Evolutionary conservation across 1,140 invertebrate species (phyloP), one percentile per base, ranked within the genome.

Genomic region (Pseudomyrmex flavicornis): DNA sequence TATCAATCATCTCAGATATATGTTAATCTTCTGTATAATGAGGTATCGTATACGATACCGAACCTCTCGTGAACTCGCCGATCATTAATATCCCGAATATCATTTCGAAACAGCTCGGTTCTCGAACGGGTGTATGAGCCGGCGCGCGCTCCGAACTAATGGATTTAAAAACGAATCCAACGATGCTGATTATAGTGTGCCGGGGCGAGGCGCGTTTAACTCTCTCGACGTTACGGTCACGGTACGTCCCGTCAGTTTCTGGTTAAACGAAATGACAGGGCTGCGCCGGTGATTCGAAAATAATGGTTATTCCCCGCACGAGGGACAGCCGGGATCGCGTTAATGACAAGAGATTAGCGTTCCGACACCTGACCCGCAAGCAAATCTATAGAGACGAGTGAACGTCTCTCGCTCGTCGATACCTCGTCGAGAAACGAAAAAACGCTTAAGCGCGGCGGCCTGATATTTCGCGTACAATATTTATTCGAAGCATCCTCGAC

Each of bases 231-330:
- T 79, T 85, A 80, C 87, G 87, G 87, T 88, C 82, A 80, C 59
- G 83, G 77, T 88, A 84, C 54, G 68, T 70, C 80, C 72, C 63
- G 70, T 86, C 77, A 85, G 82, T 88, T 88, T 70, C 70, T 86
- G 85, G 85, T 70, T 63, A 56, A 70, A 66, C 52, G 59, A 89
- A 89, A 89, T 89, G 72, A 87, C 87, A 84, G 88, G 88, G 63
- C 77, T 56, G 70, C 15, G 54, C 54, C 69, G 59, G 65, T 76
- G 84, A 86, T 88, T 84, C 87, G 80, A 89, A 88, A 84, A 75
- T 82, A 86, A 89, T 82, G 76, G 75, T 86, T 85, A 88, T 83
- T 73, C 73, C 35, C 59, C 12, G 22, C 17, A 56, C 58, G 56
- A 69, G 73, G 66, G 83, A 76, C 84, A 88, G 62, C 48, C 56